Evolutionary conservation across 2,797 vertebrate genomes (phyloP), one percentile per base, ranked within the genome.

Genomic region (Notolepis coatsorum): DNA sequence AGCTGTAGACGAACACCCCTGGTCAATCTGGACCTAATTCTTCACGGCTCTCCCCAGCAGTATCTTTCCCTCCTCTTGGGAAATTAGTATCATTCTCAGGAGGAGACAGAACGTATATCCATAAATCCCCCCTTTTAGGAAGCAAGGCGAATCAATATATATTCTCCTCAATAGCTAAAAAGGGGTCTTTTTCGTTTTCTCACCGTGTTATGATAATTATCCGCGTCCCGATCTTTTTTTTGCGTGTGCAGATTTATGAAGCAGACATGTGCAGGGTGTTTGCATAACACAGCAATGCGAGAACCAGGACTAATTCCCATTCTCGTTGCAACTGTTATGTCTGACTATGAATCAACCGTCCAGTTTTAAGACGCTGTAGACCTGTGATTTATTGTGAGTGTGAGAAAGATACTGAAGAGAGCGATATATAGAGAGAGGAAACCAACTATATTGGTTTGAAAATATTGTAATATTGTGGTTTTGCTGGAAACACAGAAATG

Each of bases 131-230:
- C 31, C 38, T 48, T 79, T 84, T 77, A 87, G 72, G 71, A 76
- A 79, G 84, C 88, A 85, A 78, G 78, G 87, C 84, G 73, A 90
- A 91, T 89, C 75, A 71, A 80, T 80, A 71, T 75, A n/a, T n/a
- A n/a, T 66, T 77, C 52, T 61, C 59, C 71, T 48, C 68, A 67
- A 74, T 70, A 65, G 75, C 84, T 82, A 68, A 85, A 76, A 62
- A n/a, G n/a, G 65, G 71, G 67, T 86, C 71, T 64, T 69, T 80
- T 86, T 85, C n/a, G 81, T 89, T 89, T 88, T 88, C 68, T 75
- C 65, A 50, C 71, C 10, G 50, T 45, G 73, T 84, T 84, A 43
- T 63, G 64, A 71, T 87, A 64, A 85, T 81, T 88, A 81, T 66
- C 76, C 31, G 38, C 50, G 55, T n/a, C 56, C 72, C 78, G 73